Evolutionary conservation across 2,888 invertebrate species (phyloP).

Genomic region (Sesia apiformis): DNA sequence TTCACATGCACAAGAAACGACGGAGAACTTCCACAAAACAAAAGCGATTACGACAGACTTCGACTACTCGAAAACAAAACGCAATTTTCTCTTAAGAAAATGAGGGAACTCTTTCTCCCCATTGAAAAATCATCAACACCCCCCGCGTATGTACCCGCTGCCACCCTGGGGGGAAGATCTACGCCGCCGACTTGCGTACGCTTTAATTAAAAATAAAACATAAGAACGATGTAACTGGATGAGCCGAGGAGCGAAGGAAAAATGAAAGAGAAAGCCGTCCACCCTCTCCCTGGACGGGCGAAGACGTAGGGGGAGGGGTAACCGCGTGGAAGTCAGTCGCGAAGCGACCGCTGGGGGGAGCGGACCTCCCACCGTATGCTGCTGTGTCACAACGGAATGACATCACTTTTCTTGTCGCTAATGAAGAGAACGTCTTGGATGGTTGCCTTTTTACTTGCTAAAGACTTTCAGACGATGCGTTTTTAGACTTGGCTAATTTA

Average conservation of each 20-base stretch:
- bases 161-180: slow-evolving; percentile 59
- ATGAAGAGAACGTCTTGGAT: slow-evolving; percentile 68
- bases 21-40: slow-evolving; percentile 63
- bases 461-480: slow-evolving; percentile 32
- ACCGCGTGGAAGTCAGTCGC: slow-evolving; percentile 64
- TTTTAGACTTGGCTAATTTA: slow-evolving; percentile 29
- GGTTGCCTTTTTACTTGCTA: slow-evolving; percentile 41
- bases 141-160: slow-evolving; percentile 63
- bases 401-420: slow-evolving; percentile 73
- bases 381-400: slow-evolving; percentile 69
- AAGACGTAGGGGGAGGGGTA: slow-evolving; percentile 30
- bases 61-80: slow-evolving; percentile 75
- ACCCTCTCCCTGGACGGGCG: slow-evolving; percentile 38
- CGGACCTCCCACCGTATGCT: slow-evolving; percentile 49
- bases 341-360: slow-evolving; percentile 56
- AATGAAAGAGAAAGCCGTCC: slow-evolving; percentile 75
- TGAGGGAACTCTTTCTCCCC: slow-evolving; percentile 76
- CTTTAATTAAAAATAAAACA: slow-evolving; percentile 76
- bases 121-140: slow-evolving; percentile 76
- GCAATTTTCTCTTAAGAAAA: slow-evolving; percentile 76
- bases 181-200: slow-evolving; percentile 74
- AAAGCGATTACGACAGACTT: slow-evolving; percentile 74
- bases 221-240: slow-evolving; percentile 76
- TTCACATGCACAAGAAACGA: slow-evolving; percentile 56
- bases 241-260: slow-evolving; percentile 75